phyloP scores from a whole-genome alignment of 2,888 invertebrate genomes.

The Tenthredo scrophulariae region DNA sequence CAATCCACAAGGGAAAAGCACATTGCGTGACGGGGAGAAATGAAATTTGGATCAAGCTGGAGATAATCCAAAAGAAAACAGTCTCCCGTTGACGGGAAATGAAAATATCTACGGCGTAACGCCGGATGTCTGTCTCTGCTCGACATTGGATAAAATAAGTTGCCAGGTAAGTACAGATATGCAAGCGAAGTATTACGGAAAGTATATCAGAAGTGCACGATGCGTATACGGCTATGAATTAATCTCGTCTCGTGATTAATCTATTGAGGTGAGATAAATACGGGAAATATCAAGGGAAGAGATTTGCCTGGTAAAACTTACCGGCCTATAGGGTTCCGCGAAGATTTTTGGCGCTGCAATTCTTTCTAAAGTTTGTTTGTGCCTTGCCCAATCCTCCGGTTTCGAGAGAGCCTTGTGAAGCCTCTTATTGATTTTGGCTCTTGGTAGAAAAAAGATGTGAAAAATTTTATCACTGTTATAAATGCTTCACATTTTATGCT shows the following conservation, averaged over 20 bases:
- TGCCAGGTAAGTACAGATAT: background rate
- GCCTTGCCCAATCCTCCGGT: constrained; percentile 68
- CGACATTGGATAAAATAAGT: constrained; percentile 40
- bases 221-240: constrained; percentile 4
- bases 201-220: background rate
- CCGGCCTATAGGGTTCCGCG: constrained; percentile 59
- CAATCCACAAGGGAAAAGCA: constrained; percentile 31
- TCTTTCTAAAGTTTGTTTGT: constrained; percentile 62
- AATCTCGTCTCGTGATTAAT: background rate
- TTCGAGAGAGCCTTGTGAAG: constrained; percentile 61
- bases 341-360: constrained; percentile 65
- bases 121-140: background rate
- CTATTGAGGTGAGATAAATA: background rate
- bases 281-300: background rate
- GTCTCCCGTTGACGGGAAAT: constrained; percentile 4
- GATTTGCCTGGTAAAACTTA: constrained; percentile 55
- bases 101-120: constrained; percentile 21
- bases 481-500: constrained; percentile 50
- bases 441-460: constrained; percentile 47
- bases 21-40: constrained; percentile 43
- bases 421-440: constrained; percentile 63
- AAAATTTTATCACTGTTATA: background rate
- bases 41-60: constrained; percentile 47
- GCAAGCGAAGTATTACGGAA: background rate
- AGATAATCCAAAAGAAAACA: constrained; percentile 44